Conservation (phyloP, 2,888 invertebrate species). For the Ochlodes sylvanus region DNA sequence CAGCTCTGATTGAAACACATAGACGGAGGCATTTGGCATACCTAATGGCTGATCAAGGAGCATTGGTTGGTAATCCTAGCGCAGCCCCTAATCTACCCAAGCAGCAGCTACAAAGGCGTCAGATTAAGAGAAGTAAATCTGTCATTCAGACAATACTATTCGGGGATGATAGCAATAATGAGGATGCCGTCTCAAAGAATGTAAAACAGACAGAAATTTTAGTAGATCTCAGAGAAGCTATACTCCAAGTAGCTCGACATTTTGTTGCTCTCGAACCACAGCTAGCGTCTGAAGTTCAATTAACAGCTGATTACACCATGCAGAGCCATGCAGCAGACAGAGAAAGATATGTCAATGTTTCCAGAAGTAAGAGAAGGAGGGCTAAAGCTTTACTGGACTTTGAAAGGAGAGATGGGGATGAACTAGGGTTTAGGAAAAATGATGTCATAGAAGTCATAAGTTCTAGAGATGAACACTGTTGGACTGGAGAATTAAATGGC, state of each 20-base stretch:
- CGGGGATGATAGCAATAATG: slow-evolving; percentile 91
- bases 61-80: slow-evolving; percentile 95
- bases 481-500: slow-evolving; percentile 99
- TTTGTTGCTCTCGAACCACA: slow-evolving; percentile 97
- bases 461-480: slow-evolving; percentile 99
- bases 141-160: slow-evolving; percentile 95
- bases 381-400: slow-evolving; percentile 99
- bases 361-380: slow-evolving; percentile 93
- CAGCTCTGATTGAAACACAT: slow-evolving; percentile 94
- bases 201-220: slow-evolving; percentile 99
- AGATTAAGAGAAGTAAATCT: slow-evolving; percentile 95
- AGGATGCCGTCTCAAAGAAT: slow-evolving; percentile 97
- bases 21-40: slow-evolving; percentile 96
- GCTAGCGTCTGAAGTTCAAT: slow-evolving; percentile 89
- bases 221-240: slow-evolving; percentile 98
- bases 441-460: slow-evolving; percentile 99
- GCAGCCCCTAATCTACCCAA: slow-evolving; percentile 96
- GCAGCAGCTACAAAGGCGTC: slow-evolving; percentile 93
- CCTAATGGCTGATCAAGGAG: slow-evolving; percentile 98
- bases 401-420: slow-evolving; percentile 99
- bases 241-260: slow-evolving; percentile 95
- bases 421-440: slow-evolving; percentile 98
- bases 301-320: slow-evolving; percentile 97
- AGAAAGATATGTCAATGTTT: slow-evolving; percentile 97
- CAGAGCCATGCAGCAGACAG: slow-evolving; percentile 98